A percentile compares a stretch with the other conserved stretches of the same genome.
Evolutionary conservation across 2,797 vertebrate species (phyloP).

Genomic region (Typhlichthys subterraneus): DNA sequence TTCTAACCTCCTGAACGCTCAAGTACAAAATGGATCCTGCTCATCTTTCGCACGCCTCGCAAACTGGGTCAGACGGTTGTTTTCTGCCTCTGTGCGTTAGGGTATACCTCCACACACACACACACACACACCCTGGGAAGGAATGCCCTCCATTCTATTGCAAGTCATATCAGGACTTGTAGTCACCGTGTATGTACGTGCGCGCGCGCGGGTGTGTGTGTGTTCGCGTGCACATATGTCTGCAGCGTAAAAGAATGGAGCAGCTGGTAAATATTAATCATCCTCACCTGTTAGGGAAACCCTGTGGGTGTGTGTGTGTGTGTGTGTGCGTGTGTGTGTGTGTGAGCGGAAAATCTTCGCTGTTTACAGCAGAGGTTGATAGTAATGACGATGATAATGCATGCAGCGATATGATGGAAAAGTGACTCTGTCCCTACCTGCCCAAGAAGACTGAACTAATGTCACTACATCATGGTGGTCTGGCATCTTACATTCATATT

Average conservation of each 20-base stretch:
- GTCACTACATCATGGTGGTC: background rate
- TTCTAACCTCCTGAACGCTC: background rate
- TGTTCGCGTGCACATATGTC: background rate
- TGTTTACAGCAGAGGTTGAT: background rate
- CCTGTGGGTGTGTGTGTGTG: background rate
- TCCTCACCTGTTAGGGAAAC: background rate
- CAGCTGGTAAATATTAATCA: constrained; percentile 21
- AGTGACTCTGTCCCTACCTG: constrained; percentile 27
- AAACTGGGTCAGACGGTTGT: constrained; percentile 61
- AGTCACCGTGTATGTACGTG: background rate
- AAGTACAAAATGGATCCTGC: constrained; percentile 69
- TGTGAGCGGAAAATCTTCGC: constrained; percentile 19
- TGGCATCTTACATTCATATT: background rate
- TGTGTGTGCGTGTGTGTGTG: background rate
- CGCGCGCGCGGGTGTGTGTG: constrained; percentile 1
- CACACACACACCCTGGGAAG: background rate
- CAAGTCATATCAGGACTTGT: too few species aligned
- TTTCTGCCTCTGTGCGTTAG: constrained; percentile 42
- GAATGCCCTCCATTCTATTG: too few species aligned
- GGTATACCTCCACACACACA: constrained; percentile 32
- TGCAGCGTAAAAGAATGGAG: constrained; percentile 6
- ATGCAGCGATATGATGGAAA: constrained; percentile 1
- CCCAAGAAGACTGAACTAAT: background rate
- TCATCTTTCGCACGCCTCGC: constrained; percentile 16
- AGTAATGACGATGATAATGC: background rate